Base-by-base conservation (phyloP, 2,113 vertebrate species). In the Dicrurus megarhynchus region DNA sequence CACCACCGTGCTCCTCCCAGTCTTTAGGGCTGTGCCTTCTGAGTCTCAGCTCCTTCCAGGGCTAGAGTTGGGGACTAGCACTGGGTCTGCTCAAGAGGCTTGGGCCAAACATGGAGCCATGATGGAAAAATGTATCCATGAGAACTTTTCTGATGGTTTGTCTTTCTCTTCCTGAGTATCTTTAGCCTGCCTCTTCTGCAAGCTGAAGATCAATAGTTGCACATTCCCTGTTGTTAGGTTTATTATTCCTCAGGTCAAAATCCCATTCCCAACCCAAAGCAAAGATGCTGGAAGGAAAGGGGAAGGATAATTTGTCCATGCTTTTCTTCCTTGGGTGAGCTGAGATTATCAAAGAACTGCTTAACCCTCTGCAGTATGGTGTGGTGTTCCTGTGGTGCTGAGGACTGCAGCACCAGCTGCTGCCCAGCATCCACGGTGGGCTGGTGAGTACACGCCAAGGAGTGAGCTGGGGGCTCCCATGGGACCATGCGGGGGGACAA, bases 401-500 rank as follows among this genome's bases (percentile, higher is more conserved):
- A 52, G 60, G 32, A 24, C n/a, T 19, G 9, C 82, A 84, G 67
- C 21, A 24, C 19, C 24, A 17, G 41, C 44, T 1, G 3, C 69
- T 64, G 63, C 57, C 59, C 42, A 70, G 56, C 56, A 32, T 13
- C 80, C 21, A 2, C 8, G 50, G 32, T 46, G 19, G 13, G 16
- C 19, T 57, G 77, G 16, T 61, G 39, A 30, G 17, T 27, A 17
- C 24, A 3, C 3, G 3, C 1, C 2, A 20, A 57, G 23, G 33
- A 70, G 16, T 4, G 50, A 80, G 11, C 20, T 21, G 24, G 13
- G 26, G 16, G 9, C 17, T 52, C 3, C 30, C 11, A 22, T 39
- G 44, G 26, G 27, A 60, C n/a, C 0, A 0, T 5, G 5, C 46
- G 19, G 20, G 23, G 16, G 10, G 3, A 27, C 33, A 35, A 27